Percentiles rank a stretch among this genome's conserved stretches.
Evolutionary conservation across 2,113 vertebrate genomes (phyloP).

Genomic region (Pimephales promelas): DNA sequence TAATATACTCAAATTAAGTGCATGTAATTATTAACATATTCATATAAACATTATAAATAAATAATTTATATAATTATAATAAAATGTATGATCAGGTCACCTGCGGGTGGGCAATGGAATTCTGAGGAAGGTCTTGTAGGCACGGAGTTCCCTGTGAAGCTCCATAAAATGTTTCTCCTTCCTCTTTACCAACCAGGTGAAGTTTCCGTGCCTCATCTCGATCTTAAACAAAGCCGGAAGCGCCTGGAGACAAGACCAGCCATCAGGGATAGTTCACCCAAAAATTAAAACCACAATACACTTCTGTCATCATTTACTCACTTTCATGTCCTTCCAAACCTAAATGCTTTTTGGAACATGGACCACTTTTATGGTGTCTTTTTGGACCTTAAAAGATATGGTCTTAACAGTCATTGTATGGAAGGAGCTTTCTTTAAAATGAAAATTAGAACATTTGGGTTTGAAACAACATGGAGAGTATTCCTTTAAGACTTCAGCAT

Average conservation of each 20-base stretch:
- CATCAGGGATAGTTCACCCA: neutral
- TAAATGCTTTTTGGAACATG: neutral
- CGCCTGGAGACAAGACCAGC: slow-evolving; percentile 66
- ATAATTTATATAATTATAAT: neutral
- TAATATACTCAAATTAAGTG: neutral
- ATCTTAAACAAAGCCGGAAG: slow-evolving; percentile 88
- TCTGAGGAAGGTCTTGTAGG: slow-evolving; percentile 71
- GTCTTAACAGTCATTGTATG: neutral
- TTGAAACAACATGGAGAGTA: neutral
- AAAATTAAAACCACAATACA: too few species aligned
- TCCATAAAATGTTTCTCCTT: slow-evolving; percentile 97
- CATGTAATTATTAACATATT: neutral
- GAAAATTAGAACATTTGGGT: neutral
- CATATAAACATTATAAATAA: neutral
- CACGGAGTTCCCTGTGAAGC: slow-evolving; percentile 88
- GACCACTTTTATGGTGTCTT: neutral
- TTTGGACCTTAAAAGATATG: neutral
- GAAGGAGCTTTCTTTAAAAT: neutral
- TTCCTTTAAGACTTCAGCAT: neutral
- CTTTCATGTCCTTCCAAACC: neutral
- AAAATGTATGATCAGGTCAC: slow-evolving; percentile 41
- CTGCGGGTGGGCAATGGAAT: slow-evolving; percentile 71
- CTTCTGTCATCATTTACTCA: neutral
- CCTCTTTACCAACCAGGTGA: slow-evolving; percentile 92
- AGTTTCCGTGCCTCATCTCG: slow-evolving; percentile 91